Percentiles rank a stretch among this genome's conserved stretches.
These are phyloP conservation scores for Prunella himalayana DNA, from an alignment of 2,113 vertebrate genomes.

Conservation along the genomic window DNA sequence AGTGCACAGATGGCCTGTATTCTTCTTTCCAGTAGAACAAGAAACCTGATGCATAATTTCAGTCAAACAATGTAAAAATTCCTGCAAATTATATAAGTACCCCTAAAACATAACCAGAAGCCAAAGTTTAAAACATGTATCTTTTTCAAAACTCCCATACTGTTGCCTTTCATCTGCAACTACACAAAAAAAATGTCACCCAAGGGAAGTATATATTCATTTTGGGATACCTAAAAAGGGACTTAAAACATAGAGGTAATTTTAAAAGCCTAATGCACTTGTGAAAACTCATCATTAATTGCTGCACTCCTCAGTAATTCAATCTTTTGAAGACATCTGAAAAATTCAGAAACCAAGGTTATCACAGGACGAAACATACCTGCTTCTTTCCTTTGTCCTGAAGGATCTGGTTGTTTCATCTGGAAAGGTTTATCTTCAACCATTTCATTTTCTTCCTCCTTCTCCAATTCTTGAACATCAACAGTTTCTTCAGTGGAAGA, in stretches of 20 bases:
- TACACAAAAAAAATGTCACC: background rate
- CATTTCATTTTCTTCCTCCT: background rate
- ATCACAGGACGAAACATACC: constrained; percentile 36
- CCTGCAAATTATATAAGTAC: background rate
- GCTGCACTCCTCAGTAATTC: background rate
- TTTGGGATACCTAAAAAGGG: background rate
- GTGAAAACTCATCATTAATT: background rate
- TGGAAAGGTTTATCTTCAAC: background rate
- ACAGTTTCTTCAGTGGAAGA: background rate
- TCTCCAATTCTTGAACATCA: background rate
- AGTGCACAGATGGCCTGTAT: background rate
- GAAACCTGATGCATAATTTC: background rate
- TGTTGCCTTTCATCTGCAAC: background rate
- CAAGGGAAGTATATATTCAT: background rate
- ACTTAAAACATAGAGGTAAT: background rate
- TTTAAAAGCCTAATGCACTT: background rate
- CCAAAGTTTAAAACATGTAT: background rate
- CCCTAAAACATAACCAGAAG: background rate
- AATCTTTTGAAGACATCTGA: background rate
- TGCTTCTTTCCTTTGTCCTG: background rate
- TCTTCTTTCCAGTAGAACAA: background rate
- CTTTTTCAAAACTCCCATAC: background rate
- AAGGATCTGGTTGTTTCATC: background rate
- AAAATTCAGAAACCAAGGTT: background rate
- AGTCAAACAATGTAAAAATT: background rate